A percentile compares a stretch with the other conserved stretches of the same genome.
phyloP scores from a whole-genome alignment of 2,888 invertebrate species.

The Taphrorychus bicolor region DNA sequence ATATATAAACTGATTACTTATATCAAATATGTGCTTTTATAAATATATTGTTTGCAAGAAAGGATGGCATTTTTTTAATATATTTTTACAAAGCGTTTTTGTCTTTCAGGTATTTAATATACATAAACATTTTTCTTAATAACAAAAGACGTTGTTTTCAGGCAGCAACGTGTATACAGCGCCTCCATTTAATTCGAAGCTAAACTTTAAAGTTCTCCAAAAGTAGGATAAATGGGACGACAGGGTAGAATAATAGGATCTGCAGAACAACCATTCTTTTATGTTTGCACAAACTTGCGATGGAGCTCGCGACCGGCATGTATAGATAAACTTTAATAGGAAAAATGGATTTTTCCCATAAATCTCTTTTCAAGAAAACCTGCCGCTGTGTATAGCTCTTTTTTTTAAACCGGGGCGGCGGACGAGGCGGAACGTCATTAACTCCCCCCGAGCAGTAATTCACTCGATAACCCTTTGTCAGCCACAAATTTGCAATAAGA shows the following conservation, averaged over 20 bases:
- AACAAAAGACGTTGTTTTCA: background rate
- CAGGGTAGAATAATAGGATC: slow-evolving; percentile 14
- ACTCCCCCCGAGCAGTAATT: background rate
- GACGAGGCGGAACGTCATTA: no score
- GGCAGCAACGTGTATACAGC: background rate
- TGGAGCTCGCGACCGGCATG: slow-evolving; percentile 1
- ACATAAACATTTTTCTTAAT: background rate
- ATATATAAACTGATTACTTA: background rate
- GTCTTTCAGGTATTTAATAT: background rate
- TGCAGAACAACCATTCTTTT: slow-evolving; percentile 14
- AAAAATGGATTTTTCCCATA: background rate
- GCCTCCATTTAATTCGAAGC: background rate
- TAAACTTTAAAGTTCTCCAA: background rate
- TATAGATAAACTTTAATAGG: slow-evolving; percentile 12
- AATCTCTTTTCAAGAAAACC: background rate
- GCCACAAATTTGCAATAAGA: slow-evolving; percentile 22
- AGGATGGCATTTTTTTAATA: background rate
- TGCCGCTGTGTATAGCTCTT: background rate
- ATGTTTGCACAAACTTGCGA: slow-evolving; percentile 2
- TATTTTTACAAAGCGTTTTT: background rate
- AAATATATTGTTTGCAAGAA: background rate
- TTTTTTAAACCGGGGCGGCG: background rate
- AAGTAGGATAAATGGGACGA: slow-evolving; percentile 19
- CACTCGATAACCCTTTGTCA: slow-evolving; percentile 15
- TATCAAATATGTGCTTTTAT: background rate